Conservation (phyloP, 1,140 invertebrate species). For the Leptopilina boulardi region DNA sequence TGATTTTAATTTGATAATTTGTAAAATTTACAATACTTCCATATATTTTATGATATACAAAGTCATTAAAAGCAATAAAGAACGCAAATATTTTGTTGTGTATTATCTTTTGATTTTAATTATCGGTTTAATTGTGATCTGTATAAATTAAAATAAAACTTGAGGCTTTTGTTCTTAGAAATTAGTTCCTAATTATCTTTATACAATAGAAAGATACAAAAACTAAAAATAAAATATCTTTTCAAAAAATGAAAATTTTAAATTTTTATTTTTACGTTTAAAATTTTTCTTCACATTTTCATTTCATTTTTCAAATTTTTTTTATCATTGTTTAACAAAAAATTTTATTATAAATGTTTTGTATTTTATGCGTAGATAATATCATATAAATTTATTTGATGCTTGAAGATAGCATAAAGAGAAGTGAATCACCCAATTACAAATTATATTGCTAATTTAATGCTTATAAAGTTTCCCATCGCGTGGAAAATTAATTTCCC, state of each 20-base stretch:
- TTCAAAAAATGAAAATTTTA: too few species aligned
- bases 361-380: not conserved
- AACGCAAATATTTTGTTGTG: not conserved
- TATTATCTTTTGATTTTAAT: not conserved
- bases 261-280: too few species aligned
- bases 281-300: too few species aligned
- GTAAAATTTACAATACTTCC: not conserved
- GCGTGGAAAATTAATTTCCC: not conserved
- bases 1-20: not conserved
- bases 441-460: not conserved
- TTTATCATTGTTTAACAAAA: too few species aligned
- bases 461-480: not conserved
- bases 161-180: not conserved
- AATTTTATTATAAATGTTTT: not conserved
- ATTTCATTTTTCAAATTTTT: too few species aligned
- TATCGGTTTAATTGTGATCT: not conserved
- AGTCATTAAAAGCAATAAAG: not conserved
- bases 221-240: too few species aligned
- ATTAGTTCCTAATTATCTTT: too few species aligned
- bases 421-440: not conserved
- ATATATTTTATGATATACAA: not conserved
- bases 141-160: not conserved
- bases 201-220: too few species aligned
- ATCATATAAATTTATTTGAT: not conserved
- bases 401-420: too few species aligned